Conservation (phyloP, 37 sponge, comb jelly and placozoan species). For the Dysidea cf. avara region DNA sequence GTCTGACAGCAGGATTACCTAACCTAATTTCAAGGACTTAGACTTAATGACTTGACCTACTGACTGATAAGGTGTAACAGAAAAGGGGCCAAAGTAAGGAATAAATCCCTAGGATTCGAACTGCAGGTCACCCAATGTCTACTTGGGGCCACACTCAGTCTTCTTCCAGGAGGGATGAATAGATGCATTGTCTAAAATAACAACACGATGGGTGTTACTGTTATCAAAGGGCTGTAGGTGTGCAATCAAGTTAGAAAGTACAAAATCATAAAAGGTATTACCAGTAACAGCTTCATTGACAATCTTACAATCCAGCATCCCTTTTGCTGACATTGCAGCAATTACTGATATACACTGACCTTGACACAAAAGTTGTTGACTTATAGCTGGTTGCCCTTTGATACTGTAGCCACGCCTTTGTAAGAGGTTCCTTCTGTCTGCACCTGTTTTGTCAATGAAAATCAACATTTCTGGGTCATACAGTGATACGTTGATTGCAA, state of each 20-base stretch:
- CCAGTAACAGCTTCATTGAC: slow-evolving; percentile 14
- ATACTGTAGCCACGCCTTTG: slow-evolving; percentile 36
- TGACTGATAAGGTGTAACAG: no score
- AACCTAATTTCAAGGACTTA: no score
- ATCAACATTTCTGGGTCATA: slow-evolving; percentile 32
- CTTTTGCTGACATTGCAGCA: slow-evolving; percentile 24
- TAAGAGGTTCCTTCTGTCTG: slow-evolving; percentile 18
- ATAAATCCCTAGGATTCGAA: no score
- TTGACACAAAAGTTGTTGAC: slow-evolving; percentile 7
- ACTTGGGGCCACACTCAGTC: no score
- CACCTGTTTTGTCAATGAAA: slow-evolving; percentile 20
- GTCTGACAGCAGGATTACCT: no score
- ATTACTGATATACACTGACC: slow-evolving; percentile 42
- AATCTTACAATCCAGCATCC: slow-evolving; percentile 18
- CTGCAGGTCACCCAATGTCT: no score
- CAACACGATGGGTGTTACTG: slow-evolving; percentile 10
- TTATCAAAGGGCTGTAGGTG: slow-evolving; percentile 31
- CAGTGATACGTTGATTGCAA: slow-evolving; percentile 13
- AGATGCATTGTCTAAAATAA: no score
- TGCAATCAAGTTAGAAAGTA: no score
- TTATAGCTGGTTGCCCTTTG: slow-evolving; percentile 12
- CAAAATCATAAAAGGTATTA: neutral
- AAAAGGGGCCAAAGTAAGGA: no score
- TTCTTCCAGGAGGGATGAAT: no score
- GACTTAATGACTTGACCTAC: no score